Percentiles rank a stretch among this genome's conserved stretches.
Evolutionary conservation across 2,797 vertebrate genomes (phyloP).

Genomic region (Cossypha dichroa): DNA sequence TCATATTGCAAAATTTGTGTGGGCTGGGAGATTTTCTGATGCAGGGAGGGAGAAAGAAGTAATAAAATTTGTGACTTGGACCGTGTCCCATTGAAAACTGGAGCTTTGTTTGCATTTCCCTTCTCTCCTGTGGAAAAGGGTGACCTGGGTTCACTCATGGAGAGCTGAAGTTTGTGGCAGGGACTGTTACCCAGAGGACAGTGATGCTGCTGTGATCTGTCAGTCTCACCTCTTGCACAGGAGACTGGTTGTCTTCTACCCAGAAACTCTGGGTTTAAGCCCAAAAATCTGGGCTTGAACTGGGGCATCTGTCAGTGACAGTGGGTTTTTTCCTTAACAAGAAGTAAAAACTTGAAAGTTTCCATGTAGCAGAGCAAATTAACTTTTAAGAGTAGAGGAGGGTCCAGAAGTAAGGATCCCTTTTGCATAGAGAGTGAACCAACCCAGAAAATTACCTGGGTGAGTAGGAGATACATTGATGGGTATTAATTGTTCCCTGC

Average conservation of each 20-base stretch:
- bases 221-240: neutral
- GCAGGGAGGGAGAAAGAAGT: neutral
- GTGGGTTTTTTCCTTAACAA: neutral
- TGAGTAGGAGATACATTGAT: neutral
- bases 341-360: neutral
- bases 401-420: neutral
- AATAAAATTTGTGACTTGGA: neutral
- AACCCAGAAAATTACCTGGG: fast-evolving
- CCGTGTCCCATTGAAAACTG: neutral
- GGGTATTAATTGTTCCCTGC: neutral
- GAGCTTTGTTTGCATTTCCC: neutral
- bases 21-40: neutral
- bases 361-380: neutral
- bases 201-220: fast-evolving
- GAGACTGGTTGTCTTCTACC: neutral
- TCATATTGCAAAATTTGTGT: neutral
- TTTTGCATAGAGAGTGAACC: neutral
- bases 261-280: neutral
- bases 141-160: neutral
- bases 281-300: neutral
- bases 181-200: neutral
- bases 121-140: neutral
- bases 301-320: fast-evolving
- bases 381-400: neutral
- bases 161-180: neutral